Base-by-base conservation (phyloP, 2,888 invertebrate genomes). In the Steinernema scapterisci region DNA sequence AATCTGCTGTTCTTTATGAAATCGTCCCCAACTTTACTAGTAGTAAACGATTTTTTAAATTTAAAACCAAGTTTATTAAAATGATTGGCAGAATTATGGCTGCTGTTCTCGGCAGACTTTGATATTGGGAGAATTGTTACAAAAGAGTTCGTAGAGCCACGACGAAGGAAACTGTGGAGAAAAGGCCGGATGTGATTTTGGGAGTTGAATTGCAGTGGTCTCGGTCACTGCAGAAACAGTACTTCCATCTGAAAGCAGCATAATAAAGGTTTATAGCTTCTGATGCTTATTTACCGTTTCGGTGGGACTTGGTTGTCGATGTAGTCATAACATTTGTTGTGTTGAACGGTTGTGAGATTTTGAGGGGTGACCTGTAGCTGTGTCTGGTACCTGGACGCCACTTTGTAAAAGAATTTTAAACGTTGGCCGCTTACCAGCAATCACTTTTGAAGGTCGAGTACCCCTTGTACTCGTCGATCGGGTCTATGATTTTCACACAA, bases 401-500 rank as follows among this genome's bases (percentile, higher is more conserved):
- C 48, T 3, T 46, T 48, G 1, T 72, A 3, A 71, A 5, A 48
- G 13, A 11, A 31, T 3, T 9, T 38, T 9, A 38, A 63, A 3
- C 27, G 13, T 54, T 16, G 7, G 31, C 19, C 21, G 46, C 76
- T 70, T 71, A 77, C 76, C 71, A 77, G 70, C 77, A 77, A 63
- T 77, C 77, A 44, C 56, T 45, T 38, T 77, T 77, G 70, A 70
- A 77, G 13, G 77, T 77, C n/a, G 54, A 63, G 72, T 77, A 77
- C 16, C 54, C 70, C 21, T 21, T 38, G 45, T 63, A 19, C 25
- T 46, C 19, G 23, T 77, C 72, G 72, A 77, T 77, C 13, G 77
- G 77, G 45, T 77, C 77, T 63, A 77, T 48, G 27, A 77, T 77
- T 48, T 73, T 75, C 13, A 77, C 77, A 43, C 77, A 77, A 38